Evolutionary conservation across 2,113 vertebrate species (phyloP).

Genomic region (Syngnathus typhle): DNA sequence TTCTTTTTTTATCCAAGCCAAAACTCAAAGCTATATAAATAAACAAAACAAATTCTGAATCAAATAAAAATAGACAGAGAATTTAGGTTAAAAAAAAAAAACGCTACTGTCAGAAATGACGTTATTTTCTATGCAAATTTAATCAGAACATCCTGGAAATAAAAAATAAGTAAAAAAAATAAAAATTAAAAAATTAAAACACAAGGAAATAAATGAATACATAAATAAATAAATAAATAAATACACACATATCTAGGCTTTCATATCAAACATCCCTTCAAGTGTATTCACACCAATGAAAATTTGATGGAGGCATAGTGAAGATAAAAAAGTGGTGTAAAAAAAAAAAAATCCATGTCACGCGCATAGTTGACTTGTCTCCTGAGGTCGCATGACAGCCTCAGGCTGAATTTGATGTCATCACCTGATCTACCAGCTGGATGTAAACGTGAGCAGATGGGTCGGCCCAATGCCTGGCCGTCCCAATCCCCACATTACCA

Average conservation of each 20-base stretch:
- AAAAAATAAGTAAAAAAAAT: background rate
- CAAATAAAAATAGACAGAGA: background rate
- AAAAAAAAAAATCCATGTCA: background rate
- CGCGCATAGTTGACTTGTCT: slow-evolving; percentile 33
- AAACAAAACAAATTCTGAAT: background rate
- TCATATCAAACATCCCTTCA: background rate
- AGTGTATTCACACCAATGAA: background rate
- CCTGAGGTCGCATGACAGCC: slow-evolving; percentile 51
- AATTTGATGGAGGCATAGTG: background rate
- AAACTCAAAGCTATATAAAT: background rate
- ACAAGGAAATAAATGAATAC: no score
- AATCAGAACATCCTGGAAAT: background rate
- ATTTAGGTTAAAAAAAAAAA: background rate
- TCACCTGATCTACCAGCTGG: slow-evolving; percentile 71
- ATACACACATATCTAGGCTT: background rate
- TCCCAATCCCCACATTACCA: slow-evolving; percentile 70
- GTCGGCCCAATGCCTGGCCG: slow-evolving; percentile 46
- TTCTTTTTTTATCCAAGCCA: background rate
- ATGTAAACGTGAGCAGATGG: slow-evolving; percentile 73
- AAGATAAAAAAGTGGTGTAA: no score
- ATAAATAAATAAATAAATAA: background rate
- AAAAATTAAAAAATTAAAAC: background rate
- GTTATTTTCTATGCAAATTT: background rate
- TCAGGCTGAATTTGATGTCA: slow-evolving; percentile 59
- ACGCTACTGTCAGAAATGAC: background rate